Evolutionary conservation across 2,113 vertebrate species (phyloP).

Genomic region (Lamprologus tigripictilis): DNA sequence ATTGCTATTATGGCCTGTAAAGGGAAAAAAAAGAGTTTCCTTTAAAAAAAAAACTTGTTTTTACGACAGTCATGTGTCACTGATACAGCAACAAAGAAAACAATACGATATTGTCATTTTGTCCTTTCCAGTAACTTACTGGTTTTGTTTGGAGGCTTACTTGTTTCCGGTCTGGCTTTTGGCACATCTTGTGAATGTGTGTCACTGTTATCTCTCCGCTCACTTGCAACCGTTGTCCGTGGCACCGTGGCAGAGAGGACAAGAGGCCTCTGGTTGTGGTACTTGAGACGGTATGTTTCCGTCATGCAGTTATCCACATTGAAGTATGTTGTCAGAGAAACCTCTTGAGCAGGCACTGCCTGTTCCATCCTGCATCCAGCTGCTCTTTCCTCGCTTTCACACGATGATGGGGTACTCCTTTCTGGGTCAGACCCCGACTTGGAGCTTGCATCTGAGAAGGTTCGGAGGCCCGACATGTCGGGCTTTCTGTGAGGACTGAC

Average conservation of each 20-base stretch:
- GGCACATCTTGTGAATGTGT: constrained; percentile 66
- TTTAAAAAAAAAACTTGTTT: background rate
- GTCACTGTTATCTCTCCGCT: constrained; percentile 59
- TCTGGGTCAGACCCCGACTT: constrained; percentile 66
- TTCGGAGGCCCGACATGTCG: constrained; percentile 36
- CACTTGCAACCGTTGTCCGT: constrained; percentile 54
- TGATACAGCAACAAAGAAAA: background rate
- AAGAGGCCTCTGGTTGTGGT: constrained; percentile 89
- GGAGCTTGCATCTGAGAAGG: constrained; percentile 62
- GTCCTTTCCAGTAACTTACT: background rate
- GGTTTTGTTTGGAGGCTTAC: constrained; percentile 48
- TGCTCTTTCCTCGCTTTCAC: constrained; percentile 56
- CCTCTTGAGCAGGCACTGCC: constrained; percentile 57
- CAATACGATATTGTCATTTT: background rate
- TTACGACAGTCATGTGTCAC: background rate
- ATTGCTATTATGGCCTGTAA: constrained; percentile 72
- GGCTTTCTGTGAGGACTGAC: constrained; percentile 43
- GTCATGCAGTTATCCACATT: constrained; percentile 97
- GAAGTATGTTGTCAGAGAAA: constrained; percentile 92
- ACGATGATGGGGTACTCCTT: constrained; percentile 56
- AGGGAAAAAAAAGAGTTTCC: background rate
- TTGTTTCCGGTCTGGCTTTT: constrained; percentile 72
- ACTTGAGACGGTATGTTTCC: constrained; percentile 93
- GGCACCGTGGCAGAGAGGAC: constrained; percentile 74
- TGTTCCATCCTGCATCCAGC: constrained; percentile 32